Evolutionary conservation across 1,140 invertebrate genomes (phyloP).

Genomic region (Amyelois transitella): DNA sequence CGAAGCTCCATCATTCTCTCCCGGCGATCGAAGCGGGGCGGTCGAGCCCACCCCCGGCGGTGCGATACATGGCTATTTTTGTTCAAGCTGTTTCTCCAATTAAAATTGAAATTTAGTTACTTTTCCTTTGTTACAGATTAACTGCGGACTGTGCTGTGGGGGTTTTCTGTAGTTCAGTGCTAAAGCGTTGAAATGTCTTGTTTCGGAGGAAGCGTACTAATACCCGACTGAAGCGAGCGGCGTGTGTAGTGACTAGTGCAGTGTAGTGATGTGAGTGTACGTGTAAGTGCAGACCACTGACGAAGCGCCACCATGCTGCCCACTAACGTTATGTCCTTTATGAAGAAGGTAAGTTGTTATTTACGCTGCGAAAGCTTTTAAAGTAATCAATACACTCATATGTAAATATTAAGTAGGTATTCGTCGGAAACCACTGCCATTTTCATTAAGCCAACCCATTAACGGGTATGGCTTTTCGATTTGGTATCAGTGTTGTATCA

Average conservation of each 20-base stretch:
- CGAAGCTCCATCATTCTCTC: slow-evolving; percentile 35
- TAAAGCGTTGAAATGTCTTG: slow-evolving; percentile 44
- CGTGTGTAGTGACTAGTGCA: slow-evolving; percentile 28
- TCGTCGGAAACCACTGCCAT: neutral
- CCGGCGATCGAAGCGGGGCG: slow-evolving; percentile 28
- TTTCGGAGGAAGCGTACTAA: slow-evolving; percentile 43
- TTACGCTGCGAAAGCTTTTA: neutral
- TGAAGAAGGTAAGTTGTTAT: slow-evolving; percentile 83
- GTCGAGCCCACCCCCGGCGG: slow-evolving; percentile 17
- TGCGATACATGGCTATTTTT: slow-evolving; percentile 10
- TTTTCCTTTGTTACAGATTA: slow-evolving; percentile 44
- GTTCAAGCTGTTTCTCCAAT: slow-evolving; percentile 1
- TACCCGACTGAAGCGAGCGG: slow-evolving; percentile 40
- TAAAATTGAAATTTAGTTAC: slow-evolving; percentile 8
- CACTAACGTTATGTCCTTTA: slow-evolving; percentile 86
- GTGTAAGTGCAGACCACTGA: slow-evolving; percentile 19
- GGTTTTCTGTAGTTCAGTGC: slow-evolving; percentile 5
- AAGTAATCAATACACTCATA: neutral
- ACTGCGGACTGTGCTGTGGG: neutral
- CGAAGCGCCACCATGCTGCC: slow-evolving; percentile 82
- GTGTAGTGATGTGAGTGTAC: slow-evolving; percentile 50
- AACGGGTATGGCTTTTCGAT: neutral
- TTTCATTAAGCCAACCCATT: neutral
- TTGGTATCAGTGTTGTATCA: neutral
- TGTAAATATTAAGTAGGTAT: neutral